Base-by-base conservation (phyloP, 2,113 vertebrate species). In the Corythornis madagascariensis region DNA sequence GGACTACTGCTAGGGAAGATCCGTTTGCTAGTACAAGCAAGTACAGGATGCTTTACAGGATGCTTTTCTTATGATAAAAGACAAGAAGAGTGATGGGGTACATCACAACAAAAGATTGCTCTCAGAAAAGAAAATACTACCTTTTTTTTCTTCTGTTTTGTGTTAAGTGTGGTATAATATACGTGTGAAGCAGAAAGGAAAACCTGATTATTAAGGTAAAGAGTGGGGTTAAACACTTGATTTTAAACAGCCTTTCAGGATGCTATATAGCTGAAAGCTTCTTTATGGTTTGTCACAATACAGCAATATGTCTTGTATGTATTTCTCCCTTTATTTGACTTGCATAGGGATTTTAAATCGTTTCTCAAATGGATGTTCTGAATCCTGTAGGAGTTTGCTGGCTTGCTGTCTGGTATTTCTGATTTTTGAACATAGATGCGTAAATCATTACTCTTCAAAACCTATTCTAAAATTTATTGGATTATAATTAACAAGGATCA, bases 401-500 rank as follows among this genome's bases (percentile, higher is more conserved):
- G 47, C 66, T 93, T 88, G 28, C 65, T 74, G 24, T 71, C 56
- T 90, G 33, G 45, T 89, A 86, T 22, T 90, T 92, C 67, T 89
- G 92, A 52, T 88, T 93, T 96, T 93, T 94, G 17, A 81, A 65
- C 9, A 64, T 10, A 60, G 65, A 78, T 87, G 67, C 48, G 77
- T 81, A 94, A 90, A 95, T 92, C 35, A 72, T 78, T 74, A 69
- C 35, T 14, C 48, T 69, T 77, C 86, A 83, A 70, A 80, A 16
- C 60, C 70, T 90, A 29, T 91, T 95, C 60, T 86, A 38, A 86
- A 92, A 92, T 90, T n/a, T 86, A 95, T 86, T 86, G 79, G 47
- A 91, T 93, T 95, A 83, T 89, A 90, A 95, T 95, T 94, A 92
- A 80, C 69, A 88, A 66, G 28, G 33, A 77, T 83, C 92, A 77